Evolutionary conservation across 37 sponge, comb jelly and placozoan species (phyloP).

Genomic region (Cliona cf. orientalis): DNA sequence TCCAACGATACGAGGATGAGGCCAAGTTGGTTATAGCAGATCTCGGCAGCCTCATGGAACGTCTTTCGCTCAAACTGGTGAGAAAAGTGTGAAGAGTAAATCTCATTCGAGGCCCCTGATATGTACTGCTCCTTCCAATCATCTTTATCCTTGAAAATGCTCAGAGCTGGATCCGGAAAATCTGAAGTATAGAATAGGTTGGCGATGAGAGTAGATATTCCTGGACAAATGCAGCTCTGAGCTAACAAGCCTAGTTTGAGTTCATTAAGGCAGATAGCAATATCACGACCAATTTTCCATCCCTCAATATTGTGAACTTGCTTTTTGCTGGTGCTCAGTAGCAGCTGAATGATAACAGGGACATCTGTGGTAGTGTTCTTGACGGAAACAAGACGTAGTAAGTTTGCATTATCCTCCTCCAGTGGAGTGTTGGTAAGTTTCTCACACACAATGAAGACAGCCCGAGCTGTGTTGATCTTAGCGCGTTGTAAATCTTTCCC

Average conservation of each 20-base stretch:
- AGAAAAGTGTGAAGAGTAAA: conserved; percentile 63
- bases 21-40: conserved; percentile 69
- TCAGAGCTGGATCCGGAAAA: conserved; percentile 2
- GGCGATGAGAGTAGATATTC: conserved; percentile 75
- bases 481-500: conserved; percentile 48
- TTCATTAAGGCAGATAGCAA: conserved; percentile 67
- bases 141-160: not conserved
- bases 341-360: conserved; percentile 78
- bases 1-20: conserved; percentile 75
- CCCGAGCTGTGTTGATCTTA: conserved; percentile 41
- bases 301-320: conserved; percentile 32
- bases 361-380: conserved; percentile 56
- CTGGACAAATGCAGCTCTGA: conserved; percentile 79
- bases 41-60: conserved; percentile 50
- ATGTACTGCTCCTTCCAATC: conserved; percentile 48
- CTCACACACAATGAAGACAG: conserved; percentile 69
- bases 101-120: conserved; percentile 62
- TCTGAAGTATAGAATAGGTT: conserved; percentile 70
- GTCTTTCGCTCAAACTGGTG: conserved; percentile 29
- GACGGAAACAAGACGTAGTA: conserved; percentile 75
- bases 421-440: conserved; percentile 39
- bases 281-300: conserved; percentile 49
- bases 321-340: conserved; percentile 31
- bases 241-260: conserved; percentile 78
- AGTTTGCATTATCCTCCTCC: conserved; percentile 63